Conservation (phyloP, 1,140 invertebrate genomes). For the Drosophila sp. region DNA sequence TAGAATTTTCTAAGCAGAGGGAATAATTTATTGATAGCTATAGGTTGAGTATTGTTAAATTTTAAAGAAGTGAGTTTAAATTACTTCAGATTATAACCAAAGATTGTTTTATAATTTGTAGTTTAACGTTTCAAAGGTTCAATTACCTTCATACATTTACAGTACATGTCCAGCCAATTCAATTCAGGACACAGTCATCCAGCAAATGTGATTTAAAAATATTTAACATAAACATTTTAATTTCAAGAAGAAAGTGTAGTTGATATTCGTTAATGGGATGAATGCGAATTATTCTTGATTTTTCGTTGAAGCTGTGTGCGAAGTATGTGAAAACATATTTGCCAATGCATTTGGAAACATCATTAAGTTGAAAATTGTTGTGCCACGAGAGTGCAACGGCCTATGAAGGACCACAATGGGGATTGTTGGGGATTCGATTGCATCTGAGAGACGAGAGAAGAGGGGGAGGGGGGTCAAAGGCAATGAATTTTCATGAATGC, state of each 20-base stretch:
- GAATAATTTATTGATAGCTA: no score
- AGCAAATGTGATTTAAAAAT: no score
- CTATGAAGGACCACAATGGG: conserved; percentile 64
- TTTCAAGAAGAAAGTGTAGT: neutral
- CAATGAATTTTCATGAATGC: conserved; percentile 82
- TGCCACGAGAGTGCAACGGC: conserved; percentile 68
- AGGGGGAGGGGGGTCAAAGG: conserved; percentile 24
- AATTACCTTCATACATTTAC: no score
- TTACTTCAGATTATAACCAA: no score
- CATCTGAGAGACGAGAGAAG: neutral
- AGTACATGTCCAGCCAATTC: no score
- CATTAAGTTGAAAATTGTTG: conserved; percentile 78
- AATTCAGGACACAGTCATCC: no score
- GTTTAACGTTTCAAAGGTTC: no score
- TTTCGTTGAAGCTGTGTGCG: conserved; percentile 42
- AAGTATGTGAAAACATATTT: conserved; percentile 71
- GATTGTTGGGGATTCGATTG: conserved; percentile 10
- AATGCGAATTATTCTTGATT: conserved; percentile 5
- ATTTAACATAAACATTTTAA: no score
- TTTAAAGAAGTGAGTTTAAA: no score
- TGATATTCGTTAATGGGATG: neutral
- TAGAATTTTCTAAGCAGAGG: no score
- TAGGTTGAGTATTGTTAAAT: no score
- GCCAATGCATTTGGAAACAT: conserved; percentile 79
- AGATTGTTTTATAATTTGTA: no score